Evolutionary conservation across 2,888 invertebrate species (phyloP).

Genomic region (Nycteola revayana): DNA sequence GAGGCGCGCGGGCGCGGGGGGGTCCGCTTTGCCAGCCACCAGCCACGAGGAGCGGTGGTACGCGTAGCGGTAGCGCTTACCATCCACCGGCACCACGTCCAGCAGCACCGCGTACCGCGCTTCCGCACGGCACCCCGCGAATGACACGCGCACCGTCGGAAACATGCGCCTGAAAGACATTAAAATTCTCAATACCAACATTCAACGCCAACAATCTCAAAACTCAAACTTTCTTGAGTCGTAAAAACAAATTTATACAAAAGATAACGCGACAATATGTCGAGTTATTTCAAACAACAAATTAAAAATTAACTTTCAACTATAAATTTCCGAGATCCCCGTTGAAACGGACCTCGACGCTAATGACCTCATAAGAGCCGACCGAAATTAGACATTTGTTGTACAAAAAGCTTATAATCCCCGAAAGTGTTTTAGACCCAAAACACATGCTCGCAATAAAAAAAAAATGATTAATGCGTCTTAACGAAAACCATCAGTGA

Average conservation of each 20-base stretch:
- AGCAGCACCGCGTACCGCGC: slow-evolving; percentile 95
- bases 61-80: slow-evolving; percentile 97
- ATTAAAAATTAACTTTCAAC: slow-evolving; percentile 48
- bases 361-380: slow-evolving; percentile 71
- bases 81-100: slow-evolving; percentile 98
- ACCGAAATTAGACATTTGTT: slow-evolving; percentile 62
- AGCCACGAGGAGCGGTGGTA: slow-evolving; percentile 99
- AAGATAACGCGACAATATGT: slow-evolving; percentile 51
- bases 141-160: slow-evolving; percentile 96
- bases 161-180: slow-evolving; percentile 94
- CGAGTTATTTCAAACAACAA: slow-evolving; percentile 24
- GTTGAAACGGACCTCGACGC: slow-evolving; percentile 51
- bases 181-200: too few relatives aligned
- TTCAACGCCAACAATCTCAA: too few relatives aligned
- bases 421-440: slow-evolving; percentile 73
- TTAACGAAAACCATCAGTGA: slow-evolving; percentile 71
- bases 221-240: slow-evolving; percentile 1
- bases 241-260: slow-evolving; percentile 4
- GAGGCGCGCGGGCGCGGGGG: slow-evolving; percentile 95
- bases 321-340: slow-evolving; percentile 45
- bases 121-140: slow-evolving; percentile 91
- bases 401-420: slow-evolving; percentile 68
- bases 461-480: slow-evolving; percentile 79
- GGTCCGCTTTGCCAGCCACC: slow-evolving; percentile 99
- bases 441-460: slow-evolving; percentile 78